These are phyloP conservation scores for Amphiura filiformis DNA, from an alignment of 35 echinoderm and acorn worm genomes.

Conservation along the genomic window DNA sequence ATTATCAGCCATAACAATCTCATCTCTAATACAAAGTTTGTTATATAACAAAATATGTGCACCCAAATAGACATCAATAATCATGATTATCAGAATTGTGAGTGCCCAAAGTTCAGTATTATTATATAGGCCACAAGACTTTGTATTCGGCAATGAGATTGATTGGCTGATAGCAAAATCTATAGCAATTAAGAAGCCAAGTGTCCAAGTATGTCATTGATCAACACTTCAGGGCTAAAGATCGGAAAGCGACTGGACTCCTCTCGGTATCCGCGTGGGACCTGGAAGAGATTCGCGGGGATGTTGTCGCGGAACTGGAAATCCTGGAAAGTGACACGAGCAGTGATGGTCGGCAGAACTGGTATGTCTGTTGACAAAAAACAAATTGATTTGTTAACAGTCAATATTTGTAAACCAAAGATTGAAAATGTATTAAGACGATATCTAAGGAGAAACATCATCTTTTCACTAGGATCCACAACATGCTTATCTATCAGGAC, in stretches of 20 bases:
- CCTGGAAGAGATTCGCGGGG: conserved; percentile 56
- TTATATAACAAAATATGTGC: no score
- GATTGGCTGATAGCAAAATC: not conserved
- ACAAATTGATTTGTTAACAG: not conserved
- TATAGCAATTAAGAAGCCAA: not conserved
- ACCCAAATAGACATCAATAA: no score
- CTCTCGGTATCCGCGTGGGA: conserved; percentile 70
- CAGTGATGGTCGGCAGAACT: conserved; percentile 91
- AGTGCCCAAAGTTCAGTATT: no score
- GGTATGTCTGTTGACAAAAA: conserved; percentile 74
- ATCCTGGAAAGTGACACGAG: conserved; percentile 93
- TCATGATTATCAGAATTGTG: no score
- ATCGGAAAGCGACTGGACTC: conserved; percentile 64
- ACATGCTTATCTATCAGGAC: no score
- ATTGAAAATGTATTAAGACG: no score
- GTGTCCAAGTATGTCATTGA: not conserved
- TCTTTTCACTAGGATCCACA: no score
- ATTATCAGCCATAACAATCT: no score
- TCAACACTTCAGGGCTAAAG: conserved; percentile 56
- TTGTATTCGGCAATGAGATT: not conserved
- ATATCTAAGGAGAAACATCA: no score
- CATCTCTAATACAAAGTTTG: no score
- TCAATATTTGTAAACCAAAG: no score
- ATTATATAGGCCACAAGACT: no score
- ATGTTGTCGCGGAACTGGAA: conserved; percentile 92